Evolutionary conservation across 1,140 invertebrate species (phyloP), one percentile per base, ranked within the genome.

Genomic region (Zaprionus lachaisei): DNA sequence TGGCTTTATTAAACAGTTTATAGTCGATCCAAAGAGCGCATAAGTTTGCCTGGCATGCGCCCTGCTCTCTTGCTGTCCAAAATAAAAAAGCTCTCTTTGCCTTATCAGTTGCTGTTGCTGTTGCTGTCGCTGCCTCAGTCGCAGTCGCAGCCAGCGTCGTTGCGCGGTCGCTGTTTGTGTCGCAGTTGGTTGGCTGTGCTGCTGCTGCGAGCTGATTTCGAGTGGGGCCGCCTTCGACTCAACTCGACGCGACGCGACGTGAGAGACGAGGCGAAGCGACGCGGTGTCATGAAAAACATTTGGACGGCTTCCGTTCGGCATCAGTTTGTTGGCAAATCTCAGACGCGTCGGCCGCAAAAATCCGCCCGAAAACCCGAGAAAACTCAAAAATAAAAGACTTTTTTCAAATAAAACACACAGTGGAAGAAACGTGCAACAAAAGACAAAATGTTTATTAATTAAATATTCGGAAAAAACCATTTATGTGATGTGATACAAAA

Each of bases 311-410:
- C 87, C 86, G 83, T 78, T 83, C 76, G 72, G 81, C 83, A 83
- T 91, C 84, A 91, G 89, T 91, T 91, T 89, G 89, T 91, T 91
- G 89, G 89, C 89, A 89, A 91, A 74, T 73, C 79, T 89, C 84
- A 77, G 80, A 80, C 89, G 83, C 81, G 77, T 84, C 83, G 89
- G 83, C 73, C 81, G 77, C 83, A 83, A 62, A 62, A 64, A 69
- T 47, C n/a, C 58, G 60, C 49, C 63, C 56, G 47, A 55, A 51
- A 68, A 22, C 20, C 51, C 51, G 51, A 72, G 11, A 28, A 47
- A 57, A 15, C 28, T 17, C 11, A 47, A 34, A 34, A 11, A 17
- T 5, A 24, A 74, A 51, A 64, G 11, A 69, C 22, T 51, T 31
- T 44, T 20, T n/a, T 34, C 31, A 34, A 34, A 28, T 17, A 26